Conservation (phyloP, 1,140 invertebrate genomes). For the Drosophila subpulchrella region DNA sequence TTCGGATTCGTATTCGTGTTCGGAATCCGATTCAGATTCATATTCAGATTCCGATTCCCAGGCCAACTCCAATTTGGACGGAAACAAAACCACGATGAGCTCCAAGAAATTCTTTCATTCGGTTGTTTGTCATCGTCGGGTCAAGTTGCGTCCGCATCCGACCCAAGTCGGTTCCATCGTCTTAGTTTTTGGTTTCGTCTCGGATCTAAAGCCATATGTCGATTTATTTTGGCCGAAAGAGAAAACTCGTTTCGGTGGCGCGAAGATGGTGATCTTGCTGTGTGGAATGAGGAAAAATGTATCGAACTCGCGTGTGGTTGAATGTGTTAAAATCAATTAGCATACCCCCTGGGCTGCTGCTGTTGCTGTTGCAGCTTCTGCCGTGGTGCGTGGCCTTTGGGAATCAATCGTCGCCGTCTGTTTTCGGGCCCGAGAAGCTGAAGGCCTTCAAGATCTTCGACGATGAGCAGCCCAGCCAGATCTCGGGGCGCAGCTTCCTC, state of each 20-base stretch:
- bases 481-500: conserved; percentile 68
- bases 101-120: conserved; percentile 72
- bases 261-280: conserved; percentile 52
- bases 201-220: conserved; percentile 10
- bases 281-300: conserved; percentile 71
- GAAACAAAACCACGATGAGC: conserved; percentile 71
- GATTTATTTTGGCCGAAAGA: conserved; percentile 31
- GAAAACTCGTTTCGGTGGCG: conserved; percentile 71
- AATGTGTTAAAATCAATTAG: conserved; percentile 81
- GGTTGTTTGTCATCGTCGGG: conserved; percentile 58
- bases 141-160: conserved; percentile 49
- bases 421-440: conserved; percentile 52
- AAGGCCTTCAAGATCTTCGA: conserved; percentile 67
- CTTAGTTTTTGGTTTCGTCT: conserved; percentile 29
- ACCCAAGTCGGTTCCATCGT: conserved; percentile 17
- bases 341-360: conserved; percentile 51
- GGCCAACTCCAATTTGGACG: conserved; percentile 25
- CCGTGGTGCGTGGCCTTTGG: conserved; percentile 25
- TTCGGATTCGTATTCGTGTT: neutral
- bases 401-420: conserved; percentile 56
- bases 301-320: conserved; percentile 51
- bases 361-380: conserved; percentile 31
- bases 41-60: conserved; percentile 11
- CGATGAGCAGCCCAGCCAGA: conserved; percentile 42
- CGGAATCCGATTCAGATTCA: conserved; percentile 23